Conservation (phyloP, 35 echinoderm and acorn worm genomes). For the Hemicentrotus pulcherrimus region DNA sequence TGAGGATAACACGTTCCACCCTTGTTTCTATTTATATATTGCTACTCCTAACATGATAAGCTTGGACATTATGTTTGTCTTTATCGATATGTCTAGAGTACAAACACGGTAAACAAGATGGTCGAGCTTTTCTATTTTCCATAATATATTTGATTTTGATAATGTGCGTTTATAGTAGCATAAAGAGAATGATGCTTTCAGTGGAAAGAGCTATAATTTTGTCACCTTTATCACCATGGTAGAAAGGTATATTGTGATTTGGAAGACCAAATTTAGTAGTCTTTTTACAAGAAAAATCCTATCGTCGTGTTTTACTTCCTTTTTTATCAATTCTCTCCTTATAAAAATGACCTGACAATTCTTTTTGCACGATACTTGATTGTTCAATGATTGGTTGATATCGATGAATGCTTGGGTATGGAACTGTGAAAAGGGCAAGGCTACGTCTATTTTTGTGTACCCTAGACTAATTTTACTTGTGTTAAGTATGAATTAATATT, state of each 20-base stretch:
- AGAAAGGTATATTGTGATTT: not conserved
- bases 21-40: not conserved
- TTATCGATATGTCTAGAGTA: not conserved
- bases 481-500: too few species aligned
- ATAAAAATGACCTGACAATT: too few species aligned
- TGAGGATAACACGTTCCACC: not conserved
- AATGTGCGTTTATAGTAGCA: not conserved
- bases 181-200: not conserved
- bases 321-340: not conserved
- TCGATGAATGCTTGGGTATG: too few species aligned
- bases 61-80: not conserved
- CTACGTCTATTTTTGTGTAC: too few species aligned
- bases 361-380: too few species aligned
- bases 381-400: too few species aligned
- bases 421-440: too few species aligned
- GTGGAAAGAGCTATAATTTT: too few species aligned
- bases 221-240: not conserved
- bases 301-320: not conserved
- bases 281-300: not conserved
- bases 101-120: not conserved
- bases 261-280: not conserved
- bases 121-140: not conserved
- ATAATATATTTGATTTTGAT: not conserved
- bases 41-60: not conserved
- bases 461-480: too few species aligned